Evolutionary conservation across 2,888 invertebrate genomes (phyloP).

Genomic region (Mechanitis mazaeus): DNA sequence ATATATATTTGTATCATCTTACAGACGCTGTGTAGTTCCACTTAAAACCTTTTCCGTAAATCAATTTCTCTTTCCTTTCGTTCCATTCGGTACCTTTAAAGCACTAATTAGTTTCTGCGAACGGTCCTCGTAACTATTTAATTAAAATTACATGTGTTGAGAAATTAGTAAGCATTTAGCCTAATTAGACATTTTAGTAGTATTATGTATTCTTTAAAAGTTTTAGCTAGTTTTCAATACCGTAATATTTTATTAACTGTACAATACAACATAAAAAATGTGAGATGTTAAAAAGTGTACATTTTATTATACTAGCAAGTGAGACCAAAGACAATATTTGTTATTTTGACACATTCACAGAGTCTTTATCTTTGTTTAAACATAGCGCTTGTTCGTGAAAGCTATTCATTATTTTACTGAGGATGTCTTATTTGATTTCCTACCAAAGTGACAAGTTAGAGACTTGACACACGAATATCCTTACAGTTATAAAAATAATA

Average conservation of each 20-base stretch:
- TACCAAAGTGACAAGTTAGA: slow-evolving; percentile 72
- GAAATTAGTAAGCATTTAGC: background rate
- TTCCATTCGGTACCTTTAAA: slow-evolving; percentile 20
- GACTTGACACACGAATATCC: slow-evolving; percentile 63
- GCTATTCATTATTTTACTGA: slow-evolving; percentile 66
- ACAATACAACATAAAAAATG: background rate
- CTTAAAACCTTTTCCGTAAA: slow-evolving; percentile 20
- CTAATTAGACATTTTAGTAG: background rate
- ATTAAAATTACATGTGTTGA: slow-evolving; percentile 4
- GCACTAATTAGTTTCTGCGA: slow-evolving; percentile 20
- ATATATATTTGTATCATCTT: too few species aligned
- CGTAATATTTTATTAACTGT: background rate
- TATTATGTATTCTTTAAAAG: background rate
- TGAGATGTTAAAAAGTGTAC: slow-evolving; percentile 29
- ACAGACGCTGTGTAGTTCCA: slow-evolving; percentile 11
- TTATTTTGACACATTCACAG: slow-evolving; percentile 77
- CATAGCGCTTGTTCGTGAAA: slow-evolving; percentile 71
- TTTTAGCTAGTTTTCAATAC: background rate
- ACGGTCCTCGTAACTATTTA: slow-evolving; percentile 6
- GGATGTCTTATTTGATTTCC: slow-evolving; percentile 67
- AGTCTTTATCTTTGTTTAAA: slow-evolving; percentile 70
- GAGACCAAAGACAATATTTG: slow-evolving; percentile 67
- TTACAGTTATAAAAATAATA: slow-evolving; percentile 40
- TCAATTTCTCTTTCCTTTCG: slow-evolving; percentile 20
- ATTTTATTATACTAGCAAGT: slow-evolving; percentile 2